A percentile compares a stretch with the other conserved stretches of the same genome.
These are phyloP conservation scores for Rynchops niger DNA, from an alignment of 2,113 vertebrate species.

Conservation along the genomic window DNA sequence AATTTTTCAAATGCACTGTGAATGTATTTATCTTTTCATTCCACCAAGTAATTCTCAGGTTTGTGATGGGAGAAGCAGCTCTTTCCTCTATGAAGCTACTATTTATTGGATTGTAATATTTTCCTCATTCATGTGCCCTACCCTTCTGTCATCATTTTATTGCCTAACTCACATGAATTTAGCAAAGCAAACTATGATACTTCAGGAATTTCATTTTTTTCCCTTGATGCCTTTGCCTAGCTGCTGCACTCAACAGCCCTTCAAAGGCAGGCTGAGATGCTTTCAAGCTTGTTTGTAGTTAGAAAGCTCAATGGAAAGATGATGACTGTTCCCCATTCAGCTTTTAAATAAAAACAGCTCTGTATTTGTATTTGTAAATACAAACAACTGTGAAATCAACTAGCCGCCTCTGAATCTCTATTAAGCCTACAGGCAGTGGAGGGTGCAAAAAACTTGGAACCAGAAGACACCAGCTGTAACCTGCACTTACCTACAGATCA, in stretches of 20 bases:
- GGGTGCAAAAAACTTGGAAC: not conserved
- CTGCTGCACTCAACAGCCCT: not conserved
- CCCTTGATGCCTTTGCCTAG: not conserved
- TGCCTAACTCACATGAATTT: conserved; percentile 8
- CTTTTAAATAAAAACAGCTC: not conserved
- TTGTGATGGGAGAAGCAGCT: not conserved
- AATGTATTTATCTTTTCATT: conserved; percentile 33
- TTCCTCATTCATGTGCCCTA: not conserved
- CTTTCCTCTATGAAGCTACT: not conserved
- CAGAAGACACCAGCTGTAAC: not conserved
- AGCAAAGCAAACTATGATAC: conserved; percentile 25
- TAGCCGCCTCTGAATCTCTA: not conserved
- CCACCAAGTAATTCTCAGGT: not conserved
- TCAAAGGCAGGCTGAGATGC: conserved; percentile 12
- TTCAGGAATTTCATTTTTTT: not conserved
- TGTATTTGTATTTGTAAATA: not conserved
- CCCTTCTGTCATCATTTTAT: not conserved
- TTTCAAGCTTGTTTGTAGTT: not conserved
- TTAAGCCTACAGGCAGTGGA: not conserved
- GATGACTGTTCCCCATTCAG: not conserved
- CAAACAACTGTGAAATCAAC: not conserved
- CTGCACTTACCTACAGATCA: not conserved
- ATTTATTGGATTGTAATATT: not conserved
- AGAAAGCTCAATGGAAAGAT: conserved; percentile 13
- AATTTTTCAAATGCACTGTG: not conserved